phyloP scores from a whole-genome alignment of 92 coral and sea anemone species.

The Phenganax subtilis region DNA sequence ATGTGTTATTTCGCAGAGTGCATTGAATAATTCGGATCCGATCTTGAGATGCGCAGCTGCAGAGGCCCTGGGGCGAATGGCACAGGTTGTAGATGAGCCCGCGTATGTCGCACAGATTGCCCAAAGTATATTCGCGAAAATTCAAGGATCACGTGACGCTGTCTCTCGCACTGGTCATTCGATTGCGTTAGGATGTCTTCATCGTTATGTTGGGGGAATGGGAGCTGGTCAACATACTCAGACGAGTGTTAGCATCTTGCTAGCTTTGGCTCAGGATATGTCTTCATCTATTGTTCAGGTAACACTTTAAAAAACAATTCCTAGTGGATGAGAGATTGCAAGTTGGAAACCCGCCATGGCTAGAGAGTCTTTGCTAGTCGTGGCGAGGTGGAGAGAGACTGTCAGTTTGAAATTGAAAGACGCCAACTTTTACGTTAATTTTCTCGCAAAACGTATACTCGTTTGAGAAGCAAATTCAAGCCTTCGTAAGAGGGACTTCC shows the following conservation, averaged over 20 bases:
- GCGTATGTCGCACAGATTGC: slow-evolving; percentile 83
- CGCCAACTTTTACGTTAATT: neutral
- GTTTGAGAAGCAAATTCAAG: neutral
- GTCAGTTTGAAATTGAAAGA: too few species aligned
- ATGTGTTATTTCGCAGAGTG: slow-evolving; percentile 50
- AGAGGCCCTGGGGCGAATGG: slow-evolving; percentile 95
- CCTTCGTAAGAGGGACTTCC: too few species aligned
- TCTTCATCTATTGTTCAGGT: slow-evolving; percentile 98
- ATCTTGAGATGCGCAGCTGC: slow-evolving; percentile 99
- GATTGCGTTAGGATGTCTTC: slow-evolving; percentile 93
- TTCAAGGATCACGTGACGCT: slow-evolving; percentile 90
- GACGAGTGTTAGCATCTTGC: slow-evolving; percentile 88
- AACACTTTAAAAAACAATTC: neutral
- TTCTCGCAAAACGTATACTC: neutral
- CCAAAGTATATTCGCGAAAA: slow-evolving; percentile 89
- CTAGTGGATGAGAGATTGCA: neutral
- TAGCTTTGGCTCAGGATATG: slow-evolving; percentile 94
- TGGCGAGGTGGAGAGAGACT: too few species aligned
- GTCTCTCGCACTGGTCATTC: slow-evolving; percentile 94
- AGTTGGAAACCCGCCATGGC: too few species aligned
- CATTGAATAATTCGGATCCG: slow-evolving; percentile 89
- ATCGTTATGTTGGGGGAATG: slow-evolving; percentile 99
- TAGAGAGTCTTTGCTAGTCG: too few species aligned
- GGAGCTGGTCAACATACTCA: slow-evolving; percentile 96
- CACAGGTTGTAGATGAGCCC: slow-evolving; percentile 97